phyloP scores from a whole-genome alignment of 2,797 vertebrate genomes.

The Microctenopoma stevenorrisi region DNA sequence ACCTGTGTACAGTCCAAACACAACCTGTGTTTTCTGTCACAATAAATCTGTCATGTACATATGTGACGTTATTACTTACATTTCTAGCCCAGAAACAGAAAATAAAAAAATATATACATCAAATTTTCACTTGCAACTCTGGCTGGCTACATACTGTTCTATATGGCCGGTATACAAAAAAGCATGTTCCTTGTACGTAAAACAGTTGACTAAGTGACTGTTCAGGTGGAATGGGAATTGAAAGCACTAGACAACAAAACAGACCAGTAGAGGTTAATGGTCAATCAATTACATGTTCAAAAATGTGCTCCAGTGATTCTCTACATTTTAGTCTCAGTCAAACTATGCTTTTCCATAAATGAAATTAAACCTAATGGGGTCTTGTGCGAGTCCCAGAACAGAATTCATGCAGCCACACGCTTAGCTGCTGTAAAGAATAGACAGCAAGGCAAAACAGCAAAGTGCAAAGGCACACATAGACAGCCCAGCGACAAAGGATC shows the following conservation, averaged over 20 bases:
- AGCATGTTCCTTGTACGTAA: constrained; percentile 6
- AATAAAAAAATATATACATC: background rate
- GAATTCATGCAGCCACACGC: constrained; percentile 59
- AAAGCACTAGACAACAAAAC: constrained; percentile 23
- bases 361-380: constrained; percentile 15
- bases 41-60: background rate
- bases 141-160: background rate
- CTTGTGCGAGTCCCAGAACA: constrained; percentile 41
- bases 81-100: constrained; percentile 2
- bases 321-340: background rate
- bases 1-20: background rate
- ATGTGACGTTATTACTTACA: background rate
- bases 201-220: background rate
- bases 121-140: constrained; percentile 2
- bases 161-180: background rate
- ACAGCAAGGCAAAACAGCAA: constrained; percentile 40
- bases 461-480: constrained; percentile 43
- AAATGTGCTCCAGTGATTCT: background rate
- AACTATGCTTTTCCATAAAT: constrained; percentile 1
- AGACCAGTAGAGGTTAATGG: background rate
- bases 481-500: constrained; percentile 47
- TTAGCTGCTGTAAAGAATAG: constrained; percentile 44
- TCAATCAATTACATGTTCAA: background rate
- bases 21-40: constrained; percentile 6
- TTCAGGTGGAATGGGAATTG: background rate